Base-by-base conservation (phyloP, 2,113 vertebrate genomes). In the Phyllopteryx taeniolatus region DNA sequence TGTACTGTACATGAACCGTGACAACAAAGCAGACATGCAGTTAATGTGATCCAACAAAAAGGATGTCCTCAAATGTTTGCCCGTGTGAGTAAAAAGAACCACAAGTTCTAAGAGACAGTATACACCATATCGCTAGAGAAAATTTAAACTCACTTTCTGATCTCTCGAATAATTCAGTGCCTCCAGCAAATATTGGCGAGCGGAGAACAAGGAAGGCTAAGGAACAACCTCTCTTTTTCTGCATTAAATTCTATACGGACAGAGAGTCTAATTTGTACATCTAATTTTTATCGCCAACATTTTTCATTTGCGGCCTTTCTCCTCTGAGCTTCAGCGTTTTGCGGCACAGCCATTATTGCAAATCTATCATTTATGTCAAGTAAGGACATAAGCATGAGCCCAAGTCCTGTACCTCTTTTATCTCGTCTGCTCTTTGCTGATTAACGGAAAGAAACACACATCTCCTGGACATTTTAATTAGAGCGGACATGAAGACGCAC, bases 381-480 rank as follows among this genome's bases (percentile, higher is more conserved):
- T 6, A 19, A 4, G 19, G 33, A 68, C 4, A 33, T 20, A 63
- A 19, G 63, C 67, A 65, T 22, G 60, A 9, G 31, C 46, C 70
- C 59, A 51, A 56, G 53, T 49, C 68, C 67, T 35, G 79, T 74
- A 80, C 79, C 59, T 75, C 57, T 76, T 59, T 77, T 83, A 79
- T 83, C 76, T 49, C 33, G 20, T 69, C 72, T 75, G 57, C 31
- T 60, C 77, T 73, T 78, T 53, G 44, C 76, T 72, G 73, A 79
- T 77, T 69, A 80, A 82, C 73, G 65, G 73, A 57, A 27, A 76
- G 68, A 76, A 65, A 67, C 77, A 71, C 60, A 72, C 72, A 70
- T 82, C 60, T 70, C 63, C 70, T 73, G 70, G 70, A 81, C 51
- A 47, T 80, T 84, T 86, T 84, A 86, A 88, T 89, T 84, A 88